phyloP scores from a whole-genome alignment of 2,888 invertebrate species.

The Craniophora ligustri region DNA sequence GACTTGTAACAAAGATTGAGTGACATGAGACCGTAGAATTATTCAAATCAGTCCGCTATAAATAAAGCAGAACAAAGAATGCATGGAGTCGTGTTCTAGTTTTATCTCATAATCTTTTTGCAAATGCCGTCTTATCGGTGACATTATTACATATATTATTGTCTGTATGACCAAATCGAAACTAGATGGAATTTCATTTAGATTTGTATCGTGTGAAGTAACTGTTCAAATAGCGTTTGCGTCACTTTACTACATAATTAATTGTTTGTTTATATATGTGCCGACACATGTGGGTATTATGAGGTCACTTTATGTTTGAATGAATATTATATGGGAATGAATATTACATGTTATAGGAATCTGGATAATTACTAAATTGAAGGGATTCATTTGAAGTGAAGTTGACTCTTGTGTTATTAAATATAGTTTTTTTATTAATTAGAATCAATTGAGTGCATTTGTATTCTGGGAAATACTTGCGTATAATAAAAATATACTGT shows the following conservation, averaged over 20 bases:
- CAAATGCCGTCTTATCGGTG: conserved; percentile 46
- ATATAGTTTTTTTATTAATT: background rate
- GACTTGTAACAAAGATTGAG: conserved; percentile 12
- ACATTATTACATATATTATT: conserved; percentile 52
- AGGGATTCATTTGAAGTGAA: no score
- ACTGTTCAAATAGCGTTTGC: conserved; percentile 39
- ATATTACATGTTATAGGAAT: conserved; percentile 11
- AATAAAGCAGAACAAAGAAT: conserved; percentile 42
- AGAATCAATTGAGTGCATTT: conserved; percentile 6
- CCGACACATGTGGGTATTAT: conserved; percentile 29
- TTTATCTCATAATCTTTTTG: conserved; percentile 45
- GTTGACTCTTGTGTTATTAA: background rate
- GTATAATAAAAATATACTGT: no score
- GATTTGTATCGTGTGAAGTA: conserved; percentile 46
- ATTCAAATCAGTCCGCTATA: conserved; percentile 23
- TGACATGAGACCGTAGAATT: conserved; percentile 13
- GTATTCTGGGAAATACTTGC: no score
- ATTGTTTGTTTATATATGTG: conserved; percentile 43
- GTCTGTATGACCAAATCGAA: conserved; percentile 42
- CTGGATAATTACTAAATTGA: background rate
- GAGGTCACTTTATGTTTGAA: conserved; percentile 26
- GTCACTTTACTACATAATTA: conserved; percentile 35
- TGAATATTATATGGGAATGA: conserved; percentile 14
- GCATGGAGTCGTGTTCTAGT: conserved; percentile 25
- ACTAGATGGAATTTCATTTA: conserved; percentile 28